Conservation (phyloP, 2,113 vertebrate genomes). For the Acanthisitta chloris region DNA sequence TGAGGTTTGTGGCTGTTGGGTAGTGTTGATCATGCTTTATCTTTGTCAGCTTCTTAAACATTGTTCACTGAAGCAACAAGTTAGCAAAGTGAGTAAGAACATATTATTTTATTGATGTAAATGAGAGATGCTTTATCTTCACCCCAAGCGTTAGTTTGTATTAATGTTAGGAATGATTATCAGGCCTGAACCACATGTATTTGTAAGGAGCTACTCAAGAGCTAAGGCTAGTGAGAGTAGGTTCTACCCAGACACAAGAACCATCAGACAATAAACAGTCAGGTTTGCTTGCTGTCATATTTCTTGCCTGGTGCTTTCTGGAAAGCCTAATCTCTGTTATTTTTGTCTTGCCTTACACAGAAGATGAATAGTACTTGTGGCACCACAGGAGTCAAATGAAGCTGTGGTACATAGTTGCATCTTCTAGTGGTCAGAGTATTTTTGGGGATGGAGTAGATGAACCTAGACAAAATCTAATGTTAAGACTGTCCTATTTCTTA, state of each 20-base stretch:
- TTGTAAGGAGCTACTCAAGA: not conserved
- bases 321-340: not conserved
- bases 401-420: not conserved
- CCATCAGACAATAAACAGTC: not conserved
- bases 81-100: not conserved
- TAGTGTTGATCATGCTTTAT: not conserved
- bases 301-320: not conserved
- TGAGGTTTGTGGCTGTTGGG: rapidly evolving
- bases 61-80: not conserved
- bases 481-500: not conserved
- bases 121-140: not conserved
- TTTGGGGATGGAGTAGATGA: not conserved
- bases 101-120: not conserved
- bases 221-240: not conserved
- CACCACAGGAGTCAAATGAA: not conserved
- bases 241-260: not conserved
- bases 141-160: not conserved
- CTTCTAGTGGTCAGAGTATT: not conserved
- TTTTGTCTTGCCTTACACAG: not conserved
- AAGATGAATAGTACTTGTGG: not conserved
- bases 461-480: not conserved
- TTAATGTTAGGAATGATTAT: not conserved
- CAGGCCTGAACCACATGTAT: not conserved
- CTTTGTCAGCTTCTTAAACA: not conserved
- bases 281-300: not conserved